Evolutionary conservation across 2,888 invertebrate genomes (phyloP).

Genomic region (Pasiphila rectangulata): DNA sequence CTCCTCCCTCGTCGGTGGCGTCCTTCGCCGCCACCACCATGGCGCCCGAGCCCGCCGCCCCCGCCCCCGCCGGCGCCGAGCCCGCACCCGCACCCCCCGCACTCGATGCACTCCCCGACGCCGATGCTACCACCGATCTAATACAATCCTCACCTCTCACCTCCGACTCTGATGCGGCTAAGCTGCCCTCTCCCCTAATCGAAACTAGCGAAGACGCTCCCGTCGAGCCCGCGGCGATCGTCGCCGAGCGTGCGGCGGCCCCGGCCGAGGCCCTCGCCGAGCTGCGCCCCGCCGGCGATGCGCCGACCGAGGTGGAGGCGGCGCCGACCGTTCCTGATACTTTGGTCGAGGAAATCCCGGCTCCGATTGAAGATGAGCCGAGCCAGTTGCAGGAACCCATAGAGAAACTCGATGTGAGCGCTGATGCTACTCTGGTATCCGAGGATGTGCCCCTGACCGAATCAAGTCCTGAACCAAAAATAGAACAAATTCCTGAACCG

Average conservation of each 20-base stretch:
- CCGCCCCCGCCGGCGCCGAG: slow-evolving; percentile 56
- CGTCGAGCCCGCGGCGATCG: too few relatives aligned
- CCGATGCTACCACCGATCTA: slow-evolving; percentile 44
- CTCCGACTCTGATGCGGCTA: slow-evolving; percentile 30
- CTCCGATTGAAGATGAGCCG: background rate
- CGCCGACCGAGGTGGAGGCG: slow-evolving; percentile 3
- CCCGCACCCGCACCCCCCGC: slow-evolving; percentile 52
- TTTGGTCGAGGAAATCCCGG: background rate
- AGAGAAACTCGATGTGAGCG: slow-evolving; percentile 4
- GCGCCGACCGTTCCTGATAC: slow-evolving; percentile 2
- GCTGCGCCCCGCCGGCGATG: background rate
- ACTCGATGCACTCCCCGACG: slow-evolving; percentile 43
- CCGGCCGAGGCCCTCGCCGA: slow-evolving; percentile 5
- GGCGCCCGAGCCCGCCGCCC: slow-evolving; percentile 77
- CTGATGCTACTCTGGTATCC: slow-evolving; percentile 1
- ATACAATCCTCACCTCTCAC: slow-evolving; percentile 34
- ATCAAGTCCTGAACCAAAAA: slow-evolving; percentile 12
- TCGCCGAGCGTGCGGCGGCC: background rate
- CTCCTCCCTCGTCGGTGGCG: slow-evolving; percentile 88
- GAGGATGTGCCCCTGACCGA: slow-evolving; percentile 2
- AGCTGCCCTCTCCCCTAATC: slow-evolving; percentile 40
- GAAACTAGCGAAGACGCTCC: slow-evolving; percentile 35
- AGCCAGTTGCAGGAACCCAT: slow-evolving; percentile 2
- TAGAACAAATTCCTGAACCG: slow-evolving; percentile 11
- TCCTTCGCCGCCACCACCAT: slow-evolving; percentile 86